phyloP scores from a whole-genome alignment of 2,888 invertebrate genomes.

The Polyploca ridens region DNA sequence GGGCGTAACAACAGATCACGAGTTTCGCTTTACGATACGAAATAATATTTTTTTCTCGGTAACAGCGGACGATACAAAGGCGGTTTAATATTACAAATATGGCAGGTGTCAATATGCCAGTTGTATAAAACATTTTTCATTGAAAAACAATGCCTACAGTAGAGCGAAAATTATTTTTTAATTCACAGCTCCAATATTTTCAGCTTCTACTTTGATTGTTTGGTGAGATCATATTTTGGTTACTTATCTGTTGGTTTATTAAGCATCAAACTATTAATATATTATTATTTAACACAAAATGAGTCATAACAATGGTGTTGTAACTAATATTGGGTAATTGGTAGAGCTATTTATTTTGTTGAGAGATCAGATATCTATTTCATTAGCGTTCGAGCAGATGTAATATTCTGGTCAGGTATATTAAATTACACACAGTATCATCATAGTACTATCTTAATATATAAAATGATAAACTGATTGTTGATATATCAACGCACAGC shows the following conservation, averaged over 20 bases:
- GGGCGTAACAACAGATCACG: not conserved
- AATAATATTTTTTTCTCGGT: not conserved
- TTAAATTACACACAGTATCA: not conserved
- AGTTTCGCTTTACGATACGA: not conserved
- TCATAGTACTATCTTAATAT: no score
- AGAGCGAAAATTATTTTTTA: not conserved
- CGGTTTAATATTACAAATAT: not conserved
- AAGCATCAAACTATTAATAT: no score
- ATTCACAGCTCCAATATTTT: not conserved
- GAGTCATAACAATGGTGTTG: no score
- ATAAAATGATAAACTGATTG: no score
- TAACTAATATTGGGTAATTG: no score
- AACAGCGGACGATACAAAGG: not conserved
- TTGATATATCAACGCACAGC: no score
- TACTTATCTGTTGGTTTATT: no score
- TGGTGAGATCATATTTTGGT: not conserved
- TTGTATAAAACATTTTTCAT: not conserved
- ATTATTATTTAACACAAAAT: no score
- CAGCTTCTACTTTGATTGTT: not conserved
- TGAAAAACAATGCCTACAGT: not conserved
- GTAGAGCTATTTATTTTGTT: no score
- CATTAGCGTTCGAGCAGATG: not conserved
- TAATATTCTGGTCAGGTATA: not conserved
- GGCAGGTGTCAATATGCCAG: slow-evolving; percentile 2
- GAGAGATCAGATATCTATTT: not conserved